phyloP scores from a whole-genome alignment of 2,797 vertebrate genomes.

The Australoheros facetus region DNA sequence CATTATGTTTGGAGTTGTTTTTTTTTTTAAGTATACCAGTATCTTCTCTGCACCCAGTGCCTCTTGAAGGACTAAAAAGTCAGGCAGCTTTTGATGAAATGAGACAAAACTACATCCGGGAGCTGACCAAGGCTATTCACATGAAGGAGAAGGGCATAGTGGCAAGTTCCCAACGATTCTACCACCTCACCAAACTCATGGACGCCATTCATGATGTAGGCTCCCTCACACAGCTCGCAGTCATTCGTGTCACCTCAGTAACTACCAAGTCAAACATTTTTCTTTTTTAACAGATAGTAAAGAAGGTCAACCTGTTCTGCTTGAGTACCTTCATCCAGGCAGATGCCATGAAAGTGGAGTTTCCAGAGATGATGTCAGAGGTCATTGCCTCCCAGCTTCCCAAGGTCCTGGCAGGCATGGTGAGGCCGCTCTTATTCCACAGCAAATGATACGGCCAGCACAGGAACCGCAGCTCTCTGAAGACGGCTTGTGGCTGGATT shows the following conservation, averaged over 20 bases:
- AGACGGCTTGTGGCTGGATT: constrained; percentile 42
- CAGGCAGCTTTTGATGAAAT: constrained; percentile 96
- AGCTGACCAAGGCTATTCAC: constrained; percentile 91
- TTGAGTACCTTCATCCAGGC: constrained; percentile 98
- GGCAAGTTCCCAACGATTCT: constrained; percentile 93
- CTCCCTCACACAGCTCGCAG: background rate
- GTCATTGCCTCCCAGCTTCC: constrained; percentile 96
- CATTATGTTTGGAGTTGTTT: background rate
- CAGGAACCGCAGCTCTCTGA: background rate
- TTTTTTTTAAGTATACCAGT: background rate
- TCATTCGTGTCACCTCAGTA: background rate
- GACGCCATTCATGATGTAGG: constrained; percentile 92
- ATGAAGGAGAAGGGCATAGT: constrained; percentile 89
- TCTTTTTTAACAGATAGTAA: constrained; percentile 87
- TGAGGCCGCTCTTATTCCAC: constrained; percentile 96
- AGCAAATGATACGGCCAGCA: constrained; percentile 85
- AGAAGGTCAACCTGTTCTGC: constrained; percentile 96
- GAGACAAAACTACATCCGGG: constrained; percentile 94
- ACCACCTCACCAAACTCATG: constrained; percentile 95
- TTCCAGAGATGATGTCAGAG: constrained; percentile 99
- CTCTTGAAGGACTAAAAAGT: constrained; percentile 95
- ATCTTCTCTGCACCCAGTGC: constrained; percentile 80
- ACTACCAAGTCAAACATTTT: constrained; percentile 15
- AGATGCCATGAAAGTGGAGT: constrained; percentile 93
- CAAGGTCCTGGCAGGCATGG: constrained; percentile 98